A percentile compares a stretch with the other conserved stretches of the same genome.
Conservation (phyloP, 1,140 invertebrate species). For the Drosophila ercepeae region DNA sequence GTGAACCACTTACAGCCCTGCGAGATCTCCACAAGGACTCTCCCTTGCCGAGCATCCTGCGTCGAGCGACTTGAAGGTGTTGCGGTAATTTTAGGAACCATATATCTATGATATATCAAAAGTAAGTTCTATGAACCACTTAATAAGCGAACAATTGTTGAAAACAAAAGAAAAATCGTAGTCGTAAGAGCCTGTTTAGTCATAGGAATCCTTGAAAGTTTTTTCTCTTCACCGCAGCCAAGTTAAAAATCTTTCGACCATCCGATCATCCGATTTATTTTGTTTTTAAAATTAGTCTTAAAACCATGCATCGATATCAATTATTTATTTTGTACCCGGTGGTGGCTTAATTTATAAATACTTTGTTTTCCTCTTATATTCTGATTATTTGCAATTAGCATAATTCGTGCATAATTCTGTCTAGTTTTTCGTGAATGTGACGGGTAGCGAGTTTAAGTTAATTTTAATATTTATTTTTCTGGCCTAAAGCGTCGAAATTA, state of each 20-base stretch:
- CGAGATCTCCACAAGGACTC: neutral
- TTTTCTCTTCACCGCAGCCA: slow-evolving; percentile 61
- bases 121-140: slow-evolving; percentile 96
- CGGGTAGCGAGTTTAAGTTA: slow-evolving; percentile 55
- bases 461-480: slow-evolving; percentile 46
- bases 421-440: slow-evolving; percentile 39
- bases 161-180: slow-evolving; percentile 8
- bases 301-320: slow-evolving; percentile 10
- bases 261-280: slow-evolving; percentile 8
- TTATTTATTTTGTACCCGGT: slow-evolving; percentile 46
- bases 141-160: slow-evolving; percentile 70
- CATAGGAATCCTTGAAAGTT: slow-evolving; percentile 66
- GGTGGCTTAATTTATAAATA: slow-evolving; percentile 33
- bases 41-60: slow-evolving; percentile 10
- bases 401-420: slow-evolving; percentile 30
- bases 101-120: slow-evolving; percentile 98
- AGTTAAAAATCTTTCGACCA: slow-evolving; percentile 75
- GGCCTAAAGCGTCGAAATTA: slow-evolving; percentile 26
- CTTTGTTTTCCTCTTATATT: slow-evolving; percentile 35
- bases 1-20: slow-evolving; percentile 1
- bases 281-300: neutral
- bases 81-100: slow-evolving; percentile 93
- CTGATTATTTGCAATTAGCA: slow-evolving; percentile 52
- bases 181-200: slow-evolving; percentile 28
- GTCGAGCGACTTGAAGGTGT: slow-evolving; percentile 84